phyloP scores from a whole-genome alignment of 1,140 invertebrate species.

The Macrobrachium nipponense region DNA sequence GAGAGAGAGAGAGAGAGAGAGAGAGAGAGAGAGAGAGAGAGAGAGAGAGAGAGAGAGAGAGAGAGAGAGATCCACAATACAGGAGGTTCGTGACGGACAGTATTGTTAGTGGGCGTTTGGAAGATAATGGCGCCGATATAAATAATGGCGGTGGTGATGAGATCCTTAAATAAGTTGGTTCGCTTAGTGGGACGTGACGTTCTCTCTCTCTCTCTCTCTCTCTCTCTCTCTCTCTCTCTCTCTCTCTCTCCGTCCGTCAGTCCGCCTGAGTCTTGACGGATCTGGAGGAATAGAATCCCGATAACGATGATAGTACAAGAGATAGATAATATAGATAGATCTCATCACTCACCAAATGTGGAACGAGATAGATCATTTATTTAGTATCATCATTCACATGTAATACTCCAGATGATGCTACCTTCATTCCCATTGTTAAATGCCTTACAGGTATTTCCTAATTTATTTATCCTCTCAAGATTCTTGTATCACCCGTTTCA shows the following conservation, averaged over 20 bases:
- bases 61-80: conserved; percentile 7
- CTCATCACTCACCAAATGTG: no score
- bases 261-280: neutral
- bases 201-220: conserved; percentile 19
- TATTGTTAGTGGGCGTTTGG: conserved; percentile 43
- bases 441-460: no score
- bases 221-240: conserved; percentile 22
- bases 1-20: conserved; percentile 13
- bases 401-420: no score
- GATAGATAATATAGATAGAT: neutral
- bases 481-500: no score
- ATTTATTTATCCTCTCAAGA: no score
- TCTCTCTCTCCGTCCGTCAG: conserved; percentile 11
- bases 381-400: no score
- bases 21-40: conserved; percentile 4
- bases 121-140: conserved; percentile 45
- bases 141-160: conserved; percentile 54
- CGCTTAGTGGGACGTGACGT: conserved; percentile 9
- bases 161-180: conserved; percentile 48
- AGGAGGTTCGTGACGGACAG: conserved; percentile 13
- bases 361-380: no score
- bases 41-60: conserved; percentile 3
- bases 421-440: no score
- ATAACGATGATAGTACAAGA: neutral
- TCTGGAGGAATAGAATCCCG: no score